phyloP scores from a whole-genome alignment of 2,113 vertebrate genomes.

The Tauraco erythrolophus region DNA sequence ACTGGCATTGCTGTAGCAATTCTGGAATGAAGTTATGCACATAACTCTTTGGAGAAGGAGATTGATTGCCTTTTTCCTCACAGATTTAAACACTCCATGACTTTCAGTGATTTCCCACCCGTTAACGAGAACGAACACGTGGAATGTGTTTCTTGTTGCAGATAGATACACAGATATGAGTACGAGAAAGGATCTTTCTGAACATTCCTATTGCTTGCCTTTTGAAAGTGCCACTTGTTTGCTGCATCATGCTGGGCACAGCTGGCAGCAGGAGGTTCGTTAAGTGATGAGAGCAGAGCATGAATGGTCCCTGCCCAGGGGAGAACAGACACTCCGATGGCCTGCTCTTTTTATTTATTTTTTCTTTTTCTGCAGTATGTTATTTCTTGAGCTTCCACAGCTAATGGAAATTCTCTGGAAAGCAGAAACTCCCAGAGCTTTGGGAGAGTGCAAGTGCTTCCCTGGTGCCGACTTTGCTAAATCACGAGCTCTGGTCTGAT shows the following conservation, averaged over 20 bases:
- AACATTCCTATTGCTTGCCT: neutral
- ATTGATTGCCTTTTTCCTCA: neutral
- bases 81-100: neutral
- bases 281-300: neutral
- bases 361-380: neutral
- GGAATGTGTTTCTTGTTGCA: neutral
- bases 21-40: neutral
- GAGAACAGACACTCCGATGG: neutral
- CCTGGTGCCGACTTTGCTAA: neutral
- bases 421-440: neutral
- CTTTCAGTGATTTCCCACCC: neutral
- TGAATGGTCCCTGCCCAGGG: neutral
- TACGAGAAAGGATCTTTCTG: slow-evolving; percentile 20
- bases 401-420: neutral
- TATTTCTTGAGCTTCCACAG: neutral
- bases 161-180: neutral
- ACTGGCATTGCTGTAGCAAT: neutral
- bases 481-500: slow-evolving; percentile 11
- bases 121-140: neutral
- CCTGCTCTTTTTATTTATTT: neutral
- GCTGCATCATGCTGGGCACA: neutral
- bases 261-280: neutral
- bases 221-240: neutral
- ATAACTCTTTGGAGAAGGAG: neutral
- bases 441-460: neutral